These are phyloP conservation scores for Pionites leucogaster DNA, from an alignment of 2,113 vertebrate species.

Conservation along the genomic window DNA sequence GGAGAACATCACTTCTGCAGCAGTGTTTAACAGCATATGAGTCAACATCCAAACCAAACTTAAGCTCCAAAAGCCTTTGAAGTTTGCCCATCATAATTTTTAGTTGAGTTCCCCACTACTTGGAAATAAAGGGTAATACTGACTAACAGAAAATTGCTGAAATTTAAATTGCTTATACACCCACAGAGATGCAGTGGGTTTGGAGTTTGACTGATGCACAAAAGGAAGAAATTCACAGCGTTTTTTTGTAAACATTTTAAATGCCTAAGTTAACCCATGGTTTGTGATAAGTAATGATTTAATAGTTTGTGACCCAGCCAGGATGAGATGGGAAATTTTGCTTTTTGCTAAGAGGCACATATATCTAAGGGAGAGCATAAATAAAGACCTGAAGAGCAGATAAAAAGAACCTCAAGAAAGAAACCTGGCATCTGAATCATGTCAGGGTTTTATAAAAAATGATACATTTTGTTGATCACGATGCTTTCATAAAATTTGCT, in stretches of 20 bases:
- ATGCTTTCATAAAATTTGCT: background rate
- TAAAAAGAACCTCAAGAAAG: conserved; percentile 29
- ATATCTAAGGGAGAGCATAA: conserved; percentile 2
- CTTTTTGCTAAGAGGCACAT: conserved; percentile 16
- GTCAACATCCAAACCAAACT: background rate
- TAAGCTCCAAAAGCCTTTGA: background rate
- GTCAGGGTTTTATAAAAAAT: conserved; percentile 2
- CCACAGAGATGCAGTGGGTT: conserved; percentile 56
- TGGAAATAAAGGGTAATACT: conserved; percentile 23
- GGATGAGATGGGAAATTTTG: conserved; percentile 32
- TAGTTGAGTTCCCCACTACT: background rate
- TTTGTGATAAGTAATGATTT: conserved; percentile 47
- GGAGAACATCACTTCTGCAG: background rate
- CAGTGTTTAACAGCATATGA: background rate
- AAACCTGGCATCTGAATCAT: conserved; percentile 34
- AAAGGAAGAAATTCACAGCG: conserved; percentile 46
- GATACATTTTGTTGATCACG: background rate
- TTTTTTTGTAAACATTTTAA: conserved; percentile 54
- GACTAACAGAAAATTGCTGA: conserved; percentile 41
- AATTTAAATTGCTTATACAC: conserved; percentile 55
- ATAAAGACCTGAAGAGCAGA: conserved; percentile 29
- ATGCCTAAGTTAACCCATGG: conserved; percentile 7
- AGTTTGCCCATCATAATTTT: background rate
- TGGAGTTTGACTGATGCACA: conserved; percentile 41
- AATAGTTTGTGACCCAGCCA: conserved; percentile 19